Evolutionary conservation across 2,888 invertebrate genomes (phyloP), one percentile per base, ranked within the genome.

Genomic region (Eurois occulta): DNA sequence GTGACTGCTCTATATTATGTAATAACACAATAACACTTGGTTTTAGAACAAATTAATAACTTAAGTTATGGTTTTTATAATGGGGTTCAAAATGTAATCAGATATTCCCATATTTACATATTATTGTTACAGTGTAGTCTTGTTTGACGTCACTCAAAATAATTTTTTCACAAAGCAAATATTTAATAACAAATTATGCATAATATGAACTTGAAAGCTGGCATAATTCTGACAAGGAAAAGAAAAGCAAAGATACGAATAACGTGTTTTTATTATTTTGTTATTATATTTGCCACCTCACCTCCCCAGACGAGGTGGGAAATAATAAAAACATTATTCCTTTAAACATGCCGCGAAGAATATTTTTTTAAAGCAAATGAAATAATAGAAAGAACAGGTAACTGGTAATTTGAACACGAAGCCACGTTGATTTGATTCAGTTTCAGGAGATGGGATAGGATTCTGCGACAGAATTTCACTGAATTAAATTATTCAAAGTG

Each of bases 321-420:
- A 70, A 77, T 76, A 72, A 81, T 78, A 72, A 70, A 75, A 38
- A 55, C 68, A 76, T 76, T 58, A 72, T 84, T 78, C 8, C 2
- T 32, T 60, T 60, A 11, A 58, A 28, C 58, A 32, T 58, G 2
- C 28, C 7, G 3, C 60, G 32, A 60, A 4, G 18, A 32, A 21
- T 32, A 32, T 68, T 66, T 58, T 60, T 60, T 18, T 21, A 60
- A 60, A 32, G 60, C 60, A 60, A 60, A 60, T 8, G 32, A 60
- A 60, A 60, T 60, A 32, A 21, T 16, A 28, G 13, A 58, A 28
- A 11, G 16, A 58, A 52, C 52, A 58, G 58, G 28, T 28, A 28
- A 28, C 58, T 58, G 58, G 16, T 58, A 58, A 16, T 58, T 58
- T 58, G 28, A 58, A 28, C 58, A 58, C 28, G 1, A 58, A 58